phyloP scores from a whole-genome alignment of 53 echinoderm and acorn worm genomes.

The Pentamera pediparva region DNA sequence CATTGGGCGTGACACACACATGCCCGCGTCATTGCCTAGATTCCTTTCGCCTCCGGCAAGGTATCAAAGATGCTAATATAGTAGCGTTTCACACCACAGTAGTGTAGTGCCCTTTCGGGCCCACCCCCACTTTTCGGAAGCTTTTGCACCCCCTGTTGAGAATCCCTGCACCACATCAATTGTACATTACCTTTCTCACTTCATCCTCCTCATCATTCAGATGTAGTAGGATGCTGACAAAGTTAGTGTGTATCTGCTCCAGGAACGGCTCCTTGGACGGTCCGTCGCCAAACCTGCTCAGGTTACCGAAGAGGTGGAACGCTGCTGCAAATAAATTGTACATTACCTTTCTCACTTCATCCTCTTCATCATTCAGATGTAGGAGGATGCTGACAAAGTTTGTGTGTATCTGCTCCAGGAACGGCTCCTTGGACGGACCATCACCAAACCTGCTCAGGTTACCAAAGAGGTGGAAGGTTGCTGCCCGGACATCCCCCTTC shows the following conservation, averaged over 20 bases:
- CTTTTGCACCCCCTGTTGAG: too few species aligned
- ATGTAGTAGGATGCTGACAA: constrained; percentile 89
- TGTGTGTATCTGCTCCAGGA: constrained; percentile 97
- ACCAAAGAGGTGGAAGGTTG: constrained; percentile 78
- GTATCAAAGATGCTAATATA: too few species aligned
- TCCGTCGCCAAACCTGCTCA: constrained; percentile 93
- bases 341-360: constrained; percentile 84
- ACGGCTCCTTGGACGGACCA: constrained; percentile 87
- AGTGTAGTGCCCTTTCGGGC: too few species aligned
- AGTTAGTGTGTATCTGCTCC: constrained; percentile 98
- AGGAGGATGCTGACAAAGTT: constrained; percentile 95
- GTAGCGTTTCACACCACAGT: too few species aligned
- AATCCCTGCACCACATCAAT: too few species aligned
- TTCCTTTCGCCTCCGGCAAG: too few species aligned
- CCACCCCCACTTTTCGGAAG: too few species aligned
- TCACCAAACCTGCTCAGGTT: constrained; percentile 93
- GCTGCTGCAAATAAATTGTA: constrained; percentile 41
- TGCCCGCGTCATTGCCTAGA: too few species aligned
- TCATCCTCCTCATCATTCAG: constrained; percentile 95
- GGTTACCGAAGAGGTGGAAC: constrained; percentile 79
- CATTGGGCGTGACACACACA: too few species aligned
- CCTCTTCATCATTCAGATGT: constrained; percentile 93
- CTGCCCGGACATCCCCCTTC: constrained; percentile 71
- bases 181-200: constrained; percentile 78
- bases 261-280: constrained; percentile 91